Evolutionary conservation across 1,140 invertebrate genomes (phyloP), one percentile per base, ranked within the genome.

Genomic region (Vollenhovia emeryi): DNA sequence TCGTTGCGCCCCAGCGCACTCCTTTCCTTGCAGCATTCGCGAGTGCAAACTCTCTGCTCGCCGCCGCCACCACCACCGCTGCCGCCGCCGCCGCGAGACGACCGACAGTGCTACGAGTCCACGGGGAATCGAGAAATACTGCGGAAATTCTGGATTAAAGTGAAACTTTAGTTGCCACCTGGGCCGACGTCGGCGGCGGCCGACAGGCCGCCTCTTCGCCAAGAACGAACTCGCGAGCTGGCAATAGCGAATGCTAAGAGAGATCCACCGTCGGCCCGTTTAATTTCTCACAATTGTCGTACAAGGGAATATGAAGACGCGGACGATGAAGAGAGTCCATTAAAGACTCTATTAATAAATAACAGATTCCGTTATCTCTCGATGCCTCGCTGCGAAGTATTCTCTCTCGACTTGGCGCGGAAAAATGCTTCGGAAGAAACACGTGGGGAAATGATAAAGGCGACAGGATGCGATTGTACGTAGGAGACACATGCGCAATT

Each of bases 111-210:
- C 50, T 82, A 82, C 78, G 66, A 82, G 78, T 71, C 76, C 50
- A 48, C 24, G 64, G 52, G 80, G 71, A 69, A 82, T 69, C 55
- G 74, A 84, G 60, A 89, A 87, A 89, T 84, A 84, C 78, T 60
- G 45, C 43, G 66, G 30, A 74, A 89, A 86, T 86, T 88, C 87
- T 75, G 87, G 88, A 86, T 86, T 88, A 88, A 88, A 88, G 87
- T 75, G 87, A 89, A 89, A 89, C 88, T 89, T 88, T 84, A 84
- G 73, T 73, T 78, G 79, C 48, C 84, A 73, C 59, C 73, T 83
- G 78, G 55, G 60, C 66, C 68, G 69, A 48, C 43, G 50, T 48
- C 52, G 68, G 36, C 45, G 64, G 76, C 76, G 52, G 45, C 5
- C 60, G 33, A 43, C 64, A 55, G n/a, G 66, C 55, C n/a, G 78